A percentile compares a stretch with the other conserved stretches of the same genome.
Evolutionary conservation across 2,888 invertebrate species (phyloP).

Genomic region (Yponomeuta cagnagella): DNA sequence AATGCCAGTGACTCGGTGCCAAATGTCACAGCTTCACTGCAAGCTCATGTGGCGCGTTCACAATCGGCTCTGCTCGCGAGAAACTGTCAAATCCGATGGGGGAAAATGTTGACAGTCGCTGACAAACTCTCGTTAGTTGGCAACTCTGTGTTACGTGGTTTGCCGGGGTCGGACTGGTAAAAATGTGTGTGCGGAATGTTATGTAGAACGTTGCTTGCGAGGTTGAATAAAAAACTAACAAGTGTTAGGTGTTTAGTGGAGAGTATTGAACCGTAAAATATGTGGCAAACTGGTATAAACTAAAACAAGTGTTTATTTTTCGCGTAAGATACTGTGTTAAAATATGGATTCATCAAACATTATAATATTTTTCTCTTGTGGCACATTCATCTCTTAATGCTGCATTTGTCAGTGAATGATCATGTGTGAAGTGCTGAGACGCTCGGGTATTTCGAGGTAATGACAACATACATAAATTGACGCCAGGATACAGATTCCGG

Average conservation of each 20-base stretch:
- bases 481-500: too few relatives aligned
- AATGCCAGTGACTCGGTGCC: constrained; percentile 5
- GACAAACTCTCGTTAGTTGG: too few relatives aligned
- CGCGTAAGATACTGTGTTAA: too few relatives aligned
- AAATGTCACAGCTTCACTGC: not conserved
- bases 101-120: too few relatives aligned
- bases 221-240: too few relatives aligned
- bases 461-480: not conserved
- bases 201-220: too few relatives aligned
- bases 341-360: too few relatives aligned
- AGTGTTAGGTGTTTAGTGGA: not conserved
- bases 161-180: not conserved
- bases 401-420: not conserved
- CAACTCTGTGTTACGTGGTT: too few relatives aligned
- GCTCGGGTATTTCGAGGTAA: not conserved
- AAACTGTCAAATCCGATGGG: too few relatives aligned
- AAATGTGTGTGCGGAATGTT: not conserved
- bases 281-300: not conserved
- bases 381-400: not conserved
- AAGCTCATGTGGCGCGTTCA: not conserved
- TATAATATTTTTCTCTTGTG: too few relatives aligned
- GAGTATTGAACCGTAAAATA: not conserved
- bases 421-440: not conserved
- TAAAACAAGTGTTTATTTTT: too few relatives aligned
- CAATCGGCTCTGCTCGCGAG: too few relatives aligned